phyloP scores from a whole-genome alignment of 2,797 vertebrate species.

The Acrocephalus scirpaceus region DNA sequence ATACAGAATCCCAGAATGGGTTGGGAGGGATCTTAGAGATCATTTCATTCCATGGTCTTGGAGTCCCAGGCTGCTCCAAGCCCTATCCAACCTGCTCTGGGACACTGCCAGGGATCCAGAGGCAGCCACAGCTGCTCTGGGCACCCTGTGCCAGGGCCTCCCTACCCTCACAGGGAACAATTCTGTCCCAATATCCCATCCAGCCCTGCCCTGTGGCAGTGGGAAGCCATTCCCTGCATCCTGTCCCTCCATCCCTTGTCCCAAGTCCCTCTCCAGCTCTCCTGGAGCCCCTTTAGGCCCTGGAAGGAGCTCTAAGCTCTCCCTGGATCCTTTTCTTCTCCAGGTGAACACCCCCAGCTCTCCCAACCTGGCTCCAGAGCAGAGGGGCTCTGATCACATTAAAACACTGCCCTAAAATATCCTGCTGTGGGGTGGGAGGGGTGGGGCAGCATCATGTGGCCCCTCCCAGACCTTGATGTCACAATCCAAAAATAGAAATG shows the following conservation, averaged over 20 bases:
- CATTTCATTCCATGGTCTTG: not conserved
- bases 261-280: not conserved
- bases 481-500: not conserved
- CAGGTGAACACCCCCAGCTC: not conserved
- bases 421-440: not conserved
- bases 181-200: not conserved
- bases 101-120: not conserved
- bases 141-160: not conserved
- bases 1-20: too few relatives aligned
- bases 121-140: not conserved
- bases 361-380: not conserved
- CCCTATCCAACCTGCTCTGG: rapidly evolving
- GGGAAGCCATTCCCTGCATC: not conserved
- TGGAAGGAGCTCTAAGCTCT: rapidly evolving
- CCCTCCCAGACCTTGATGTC: too few relatives aligned
- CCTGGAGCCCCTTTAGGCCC: not conserved
- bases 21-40: not conserved
- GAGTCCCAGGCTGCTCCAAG: rapidly evolving
- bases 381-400: not conserved
- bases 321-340: not conserved
- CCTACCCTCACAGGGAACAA: rapidly evolving
- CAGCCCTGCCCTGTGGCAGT: rapidly evolving
- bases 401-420: not conserved
- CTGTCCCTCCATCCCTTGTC: not conserved
- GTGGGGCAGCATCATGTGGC: not conserved